These are phyloP conservation scores for Ditylenchus weischeri DNA, from an alignment of 2,888 invertebrate species.

Conservation along the genomic window DNA sequence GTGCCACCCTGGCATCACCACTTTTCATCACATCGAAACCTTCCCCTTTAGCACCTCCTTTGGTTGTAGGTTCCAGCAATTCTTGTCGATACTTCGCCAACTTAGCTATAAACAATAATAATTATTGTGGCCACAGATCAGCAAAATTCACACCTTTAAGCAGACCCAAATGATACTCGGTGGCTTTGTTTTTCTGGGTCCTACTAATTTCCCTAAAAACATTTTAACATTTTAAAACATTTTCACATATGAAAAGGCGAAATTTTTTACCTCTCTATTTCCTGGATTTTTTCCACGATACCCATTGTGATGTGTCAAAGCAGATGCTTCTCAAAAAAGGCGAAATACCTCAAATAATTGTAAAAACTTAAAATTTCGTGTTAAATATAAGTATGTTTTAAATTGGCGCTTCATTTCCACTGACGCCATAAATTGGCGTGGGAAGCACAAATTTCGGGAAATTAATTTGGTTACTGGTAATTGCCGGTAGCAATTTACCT, in stretches of 20 bases:
- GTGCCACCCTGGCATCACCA: constrained; percentile 77
- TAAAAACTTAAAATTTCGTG: background rate
- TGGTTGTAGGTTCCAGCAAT: constrained; percentile 86
- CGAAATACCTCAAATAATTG: too few relatives aligned
- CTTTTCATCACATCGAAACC: constrained; percentile 99
- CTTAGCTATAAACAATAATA: constrained; percentile 64
- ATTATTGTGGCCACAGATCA: background rate
- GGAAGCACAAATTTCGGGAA: constrained; percentile 3
- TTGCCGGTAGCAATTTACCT: background rate
- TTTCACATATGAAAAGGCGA: too few relatives aligned
- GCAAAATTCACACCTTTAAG: constrained; percentile 67
- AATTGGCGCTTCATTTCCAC: background rate
- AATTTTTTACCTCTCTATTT: constrained; percentile 73
- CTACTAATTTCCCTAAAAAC: constrained; percentile 69
- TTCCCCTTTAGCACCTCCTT: constrained; percentile 76
- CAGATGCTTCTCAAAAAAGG: too few relatives aligned
- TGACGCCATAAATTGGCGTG: constrained; percentile 8
- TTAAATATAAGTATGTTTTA: background rate
- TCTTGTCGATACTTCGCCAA: constrained; percentile 90
- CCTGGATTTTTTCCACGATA: constrained; percentile 95
- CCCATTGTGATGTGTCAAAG: constrained; percentile 71
- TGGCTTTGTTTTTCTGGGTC: constrained; percentile 86
- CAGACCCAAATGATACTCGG: constrained; percentile 95
- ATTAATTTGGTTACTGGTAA: constrained; percentile 4
- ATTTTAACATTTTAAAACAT: too few relatives aligned